Conservation (phyloP, 2,113 vertebrate species). For the Turnix velox region DNA sequence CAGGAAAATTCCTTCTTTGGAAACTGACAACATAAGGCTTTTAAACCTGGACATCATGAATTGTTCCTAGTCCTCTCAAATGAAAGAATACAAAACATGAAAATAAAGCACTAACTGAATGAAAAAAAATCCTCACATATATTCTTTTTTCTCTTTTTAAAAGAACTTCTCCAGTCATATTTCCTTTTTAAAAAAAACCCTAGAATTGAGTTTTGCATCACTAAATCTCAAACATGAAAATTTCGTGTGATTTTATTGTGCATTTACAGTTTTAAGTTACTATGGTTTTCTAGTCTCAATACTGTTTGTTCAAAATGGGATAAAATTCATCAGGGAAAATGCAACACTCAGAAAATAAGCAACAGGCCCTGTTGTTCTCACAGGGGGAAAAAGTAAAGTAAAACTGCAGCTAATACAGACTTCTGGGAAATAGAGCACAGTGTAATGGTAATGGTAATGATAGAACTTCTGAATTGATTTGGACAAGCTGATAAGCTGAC, state of each 20-base stretch:
- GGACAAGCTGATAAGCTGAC: background rate
- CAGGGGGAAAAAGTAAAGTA: background rate
- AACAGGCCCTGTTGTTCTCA: background rate
- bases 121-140: background rate
- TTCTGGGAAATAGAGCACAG: background rate
- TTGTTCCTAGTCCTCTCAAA: background rate
- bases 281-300: background rate
- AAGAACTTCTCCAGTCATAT: fast-evolving
- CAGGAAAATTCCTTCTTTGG: background rate
- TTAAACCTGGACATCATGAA: background rate
- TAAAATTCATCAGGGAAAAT: background rate
- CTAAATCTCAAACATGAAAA: background rate
- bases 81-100: background rate
- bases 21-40: background rate
- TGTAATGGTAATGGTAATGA: background rate
- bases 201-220: background rate
- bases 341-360: background rate
- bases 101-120: background rate
- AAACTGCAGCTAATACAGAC: background rate
- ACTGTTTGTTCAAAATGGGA: background rate
- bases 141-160: background rate
- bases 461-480: background rate
- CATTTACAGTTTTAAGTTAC: background rate
- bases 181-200: background rate
- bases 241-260: background rate